Evolutionary conservation across 2,797 vertebrate genomes (phyloP), one percentile per base, ranked within the genome.

Genomic region (Malurus splendens): DNA sequence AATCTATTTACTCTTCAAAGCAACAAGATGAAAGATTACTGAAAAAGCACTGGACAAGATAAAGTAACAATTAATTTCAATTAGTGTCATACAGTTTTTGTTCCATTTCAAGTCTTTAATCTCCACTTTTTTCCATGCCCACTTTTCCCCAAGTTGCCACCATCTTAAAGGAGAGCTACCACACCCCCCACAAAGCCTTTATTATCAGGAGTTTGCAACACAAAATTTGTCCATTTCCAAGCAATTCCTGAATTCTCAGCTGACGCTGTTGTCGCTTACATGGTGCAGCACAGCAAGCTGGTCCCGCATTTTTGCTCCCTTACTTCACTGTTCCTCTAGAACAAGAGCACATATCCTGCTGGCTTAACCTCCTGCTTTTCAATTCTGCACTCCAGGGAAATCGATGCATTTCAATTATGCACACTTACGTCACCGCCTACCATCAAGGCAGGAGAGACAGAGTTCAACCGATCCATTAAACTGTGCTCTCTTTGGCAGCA

Each of bases 281-380:
- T 28, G 48, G 64, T 47, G 28, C 71, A 84, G 55, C 19, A 79
- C 70, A 73, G 52, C 39, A 39, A 83, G 66, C 20, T 57, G 56
- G 56, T 86, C 27, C 80, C 66, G 68, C 65, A 87, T 87, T 92
- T 90, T 68, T 92, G 65, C 64, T 88, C 44, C 68, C 73, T 88
- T 91, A 64, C 33, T 80, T 90, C 87, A 84, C 56, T 16, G 2
- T 6, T 85, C 45, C 78, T 64, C 45, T 28, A 54, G 67, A 71
- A 59, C 0, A 4, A 60, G 39, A 66, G 61, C 56, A 54, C 42
- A 25, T 1, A 73, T 33, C 41, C 68, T 6, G 44, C 87, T 91
- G 88, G 67, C 81, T 77, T 36, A 51, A 76, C 36, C 80, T 90
- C 56, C 65, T 38, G 48, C 64, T 84, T 86, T 82, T 56, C 55